phyloP scores from a whole-genome alignment of 2,113 vertebrate genomes.

The Silurus glanis region DNA sequence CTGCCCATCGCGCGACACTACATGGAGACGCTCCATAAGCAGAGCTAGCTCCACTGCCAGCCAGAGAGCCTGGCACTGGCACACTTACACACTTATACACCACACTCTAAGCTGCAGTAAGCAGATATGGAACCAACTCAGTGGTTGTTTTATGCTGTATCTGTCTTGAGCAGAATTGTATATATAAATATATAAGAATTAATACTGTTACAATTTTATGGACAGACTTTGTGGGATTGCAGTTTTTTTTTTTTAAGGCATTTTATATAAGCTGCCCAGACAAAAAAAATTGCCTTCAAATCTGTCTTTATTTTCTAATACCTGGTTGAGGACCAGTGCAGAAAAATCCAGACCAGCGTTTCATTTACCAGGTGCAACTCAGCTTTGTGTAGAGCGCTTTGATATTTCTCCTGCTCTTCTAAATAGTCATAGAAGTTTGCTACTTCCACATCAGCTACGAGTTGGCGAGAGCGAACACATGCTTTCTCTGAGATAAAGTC shows the following conservation, averaged over 20 bases:
- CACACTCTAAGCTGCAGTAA: slow-evolving; percentile 14
- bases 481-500: neutral
- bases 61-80: neutral
- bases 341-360: neutral
- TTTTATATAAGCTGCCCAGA: slow-evolving; percentile 10
- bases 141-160: neutral
- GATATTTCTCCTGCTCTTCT: neutral
- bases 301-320: neutral
- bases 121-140: neutral
- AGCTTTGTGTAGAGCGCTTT: neutral
- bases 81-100: neutral
- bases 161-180: slow-evolving; percentile 18
- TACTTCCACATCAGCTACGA: neutral
- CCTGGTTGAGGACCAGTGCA: neutral
- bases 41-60: neutral
- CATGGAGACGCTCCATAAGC: neutral
- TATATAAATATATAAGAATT: neutral
- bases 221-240: neutral
- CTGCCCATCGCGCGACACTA: neutral
- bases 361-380: neutral
- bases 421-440: neutral
- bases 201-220: slow-evolving; percentile 25
- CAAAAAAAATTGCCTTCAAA: neutral
- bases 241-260: neutral
- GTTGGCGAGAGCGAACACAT: neutral